Percentiles rank a stretch among this genome's conserved stretches.
Conservation (phyloP, 2,888 invertebrate species). For the Drepana falcataria region DNA sequence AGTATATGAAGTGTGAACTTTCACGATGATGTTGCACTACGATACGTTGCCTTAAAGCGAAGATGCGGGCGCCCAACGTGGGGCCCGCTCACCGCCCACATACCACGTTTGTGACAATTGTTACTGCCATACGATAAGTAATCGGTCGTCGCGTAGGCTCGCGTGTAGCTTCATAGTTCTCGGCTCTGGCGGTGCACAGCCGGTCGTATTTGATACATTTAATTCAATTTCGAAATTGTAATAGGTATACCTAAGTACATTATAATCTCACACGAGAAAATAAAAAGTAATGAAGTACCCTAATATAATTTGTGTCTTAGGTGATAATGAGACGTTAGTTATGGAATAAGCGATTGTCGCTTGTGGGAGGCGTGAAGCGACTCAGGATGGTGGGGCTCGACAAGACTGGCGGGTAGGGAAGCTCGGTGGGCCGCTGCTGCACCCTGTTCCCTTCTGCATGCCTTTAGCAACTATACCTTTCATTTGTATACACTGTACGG, state of each 20-base stretch:
- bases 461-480: slow-evolving; percentile 45
- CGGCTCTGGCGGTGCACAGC: slow-evolving; percentile 70
- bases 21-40: slow-evolving; percentile 44
- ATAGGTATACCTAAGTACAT: slow-evolving; percentile 72
- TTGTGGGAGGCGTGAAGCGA: slow-evolving; percentile 11
- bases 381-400: slow-evolving; percentile 17
- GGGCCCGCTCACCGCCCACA: slow-evolving; percentile 21
- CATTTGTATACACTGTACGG: slow-evolving; percentile 36
- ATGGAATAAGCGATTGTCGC: slow-evolving; percentile 18
- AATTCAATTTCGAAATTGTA: slow-evolving; percentile 76
- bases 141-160: slow-evolving; percentile 59
- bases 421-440: slow-evolving; percentile 28
- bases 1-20: slow-evolving; percentile 29
- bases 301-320: slow-evolving; percentile 79
- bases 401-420: slow-evolving; percentile 23
- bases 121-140: slow-evolving; percentile 77
- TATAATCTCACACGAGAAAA: slow-evolving; percentile 71
- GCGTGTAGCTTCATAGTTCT: slow-evolving; percentile 65
- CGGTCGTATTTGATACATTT: slow-evolving; percentile 74
- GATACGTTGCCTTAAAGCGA: slow-evolving; percentile 65
- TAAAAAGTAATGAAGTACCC: slow-evolving; percentile 68
- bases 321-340: slow-evolving; percentile 70
- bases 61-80: slow-evolving; percentile 26
- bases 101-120: slow-evolving; percentile 59
- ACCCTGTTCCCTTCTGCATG: slow-evolving; percentile 39